Percentiles rank a stretch among this genome's conserved stretches.
These are phyloP conservation scores for Metopia argyrocephala DNA, from an alignment of 2,888 invertebrate species.

Conservation along the genomic window DNA sequence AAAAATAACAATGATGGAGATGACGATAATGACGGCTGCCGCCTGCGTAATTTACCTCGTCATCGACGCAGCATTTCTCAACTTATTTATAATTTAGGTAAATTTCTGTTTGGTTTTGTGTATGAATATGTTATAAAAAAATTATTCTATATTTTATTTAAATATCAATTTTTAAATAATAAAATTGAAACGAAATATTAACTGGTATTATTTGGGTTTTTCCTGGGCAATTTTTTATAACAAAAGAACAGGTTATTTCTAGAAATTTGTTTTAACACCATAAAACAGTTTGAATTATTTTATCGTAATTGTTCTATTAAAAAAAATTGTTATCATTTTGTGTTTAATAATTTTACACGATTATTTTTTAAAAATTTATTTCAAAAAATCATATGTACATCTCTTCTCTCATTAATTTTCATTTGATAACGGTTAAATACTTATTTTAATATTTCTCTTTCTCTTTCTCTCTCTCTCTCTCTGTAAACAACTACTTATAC, in stretches of 20 bases:
- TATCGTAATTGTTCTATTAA: too few species aligned
- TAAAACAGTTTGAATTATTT: too few species aligned
- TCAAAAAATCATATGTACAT: too few species aligned
- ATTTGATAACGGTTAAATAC: too few species aligned
- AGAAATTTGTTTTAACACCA: too few species aligned
- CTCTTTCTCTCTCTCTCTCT: not conserved
- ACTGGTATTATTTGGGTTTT: too few species aligned
- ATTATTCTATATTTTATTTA: not conserved
- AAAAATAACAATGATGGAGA: conserved; percentile 15
- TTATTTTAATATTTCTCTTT: too few species aligned
- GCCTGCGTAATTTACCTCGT: conserved; percentile 70
- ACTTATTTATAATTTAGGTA: conserved; percentile 77
- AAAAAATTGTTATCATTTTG: too few species aligned
- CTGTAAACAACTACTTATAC: not conserved
- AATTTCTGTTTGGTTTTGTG: conserved; percentile 25
- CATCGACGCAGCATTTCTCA: conserved; percentile 78
- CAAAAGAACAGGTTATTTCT: not conserved
- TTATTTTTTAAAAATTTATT: too few species aligned
- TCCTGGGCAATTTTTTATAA: not conserved
- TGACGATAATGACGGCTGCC: conserved; percentile 57
- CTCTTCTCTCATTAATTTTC: too few species aligned
- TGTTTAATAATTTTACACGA: too few species aligned
- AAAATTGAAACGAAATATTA: too few species aligned
- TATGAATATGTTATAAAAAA: not conserved
- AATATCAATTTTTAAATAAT: not conserved